Base-by-base conservation (phyloP, 2,113 vertebrate genomes). In the Alosa alosa region DNA sequence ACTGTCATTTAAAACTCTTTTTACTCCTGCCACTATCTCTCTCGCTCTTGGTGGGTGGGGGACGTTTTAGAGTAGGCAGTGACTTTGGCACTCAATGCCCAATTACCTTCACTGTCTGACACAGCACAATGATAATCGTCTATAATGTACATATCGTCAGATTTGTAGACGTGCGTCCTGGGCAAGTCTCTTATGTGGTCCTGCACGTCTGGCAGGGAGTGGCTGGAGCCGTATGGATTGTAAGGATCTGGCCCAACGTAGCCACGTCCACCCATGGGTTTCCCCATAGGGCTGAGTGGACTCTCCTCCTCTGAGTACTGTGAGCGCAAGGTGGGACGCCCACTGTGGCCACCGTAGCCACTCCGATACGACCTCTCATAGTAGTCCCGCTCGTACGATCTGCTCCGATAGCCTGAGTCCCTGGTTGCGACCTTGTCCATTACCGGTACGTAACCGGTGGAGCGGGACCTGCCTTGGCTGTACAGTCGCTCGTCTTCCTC, bases 81-180 rank as follows among this genome's bases (percentile, higher is more conserved):
- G 92, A 92, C 89, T 93, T 92, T 92, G 93, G 91, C 89, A 90
- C 90, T 97, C 94, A 97, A 94, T 96, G 96, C 86, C 87, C 93
- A 96, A 93, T 99, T 99, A 99, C 98, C 98, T 99, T 99, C 98
- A 0, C 98, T 99, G 96, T 99, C 98, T 72, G 98, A 99, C 92
- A 99, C 98, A 94, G 99, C 98, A 87, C 98, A 99, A 95, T 99
- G 97, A 93, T 98, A 95, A 95, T 99, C 98, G 68, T 99, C 98
- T 95, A 99, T 96, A 93, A 97, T 94, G 96, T 99, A 99, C 91
- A 96, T 96, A 94, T 99, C 98, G 88, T 99, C 98, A 78, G 96
- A 97, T 95, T 98, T 98, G 95, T 99, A 98, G 60, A 96, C 93
- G 90, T 98, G 97, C 87, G 96, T 97, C 95, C 97, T 95, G 22